Conservation (phyloP, 92 coral and sea anemone genomes). For the Epizoanthus stellaris region DNA sequence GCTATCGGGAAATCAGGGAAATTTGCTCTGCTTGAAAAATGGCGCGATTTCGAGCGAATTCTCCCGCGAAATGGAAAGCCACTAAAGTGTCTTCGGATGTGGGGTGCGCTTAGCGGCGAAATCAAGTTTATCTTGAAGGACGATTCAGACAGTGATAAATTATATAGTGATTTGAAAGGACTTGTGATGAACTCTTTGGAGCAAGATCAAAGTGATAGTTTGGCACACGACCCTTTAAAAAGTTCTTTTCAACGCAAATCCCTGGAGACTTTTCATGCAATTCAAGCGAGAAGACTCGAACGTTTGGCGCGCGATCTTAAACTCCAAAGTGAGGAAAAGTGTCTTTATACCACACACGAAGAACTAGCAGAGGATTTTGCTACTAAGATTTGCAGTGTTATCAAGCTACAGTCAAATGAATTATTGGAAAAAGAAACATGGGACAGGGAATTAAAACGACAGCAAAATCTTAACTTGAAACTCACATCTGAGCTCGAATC, state of each 20-base stretch:
- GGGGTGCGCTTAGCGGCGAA: conserved; percentile 72
- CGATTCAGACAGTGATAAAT: conserved; percentile 18
- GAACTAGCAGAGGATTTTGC: conserved; percentile 69
- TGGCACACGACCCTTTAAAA: conserved; percentile 48
- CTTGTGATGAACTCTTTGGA: conserved; percentile 19
- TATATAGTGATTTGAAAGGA: not conserved
- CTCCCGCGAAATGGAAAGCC: conserved; percentile 92
- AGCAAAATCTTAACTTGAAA: conserved; percentile 45
- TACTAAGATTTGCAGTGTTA: conserved; percentile 54
- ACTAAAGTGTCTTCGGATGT: conserved; percentile 68
- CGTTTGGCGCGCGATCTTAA: conserved; percentile 75
- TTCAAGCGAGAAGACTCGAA: conserved; percentile 60
- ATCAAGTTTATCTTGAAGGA: conserved; percentile 75
- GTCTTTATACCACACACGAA: conserved; percentile 61
- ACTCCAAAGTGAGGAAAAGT: conserved; percentile 67
- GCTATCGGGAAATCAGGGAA: conserved; percentile 87
- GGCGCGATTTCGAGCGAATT: conserved; percentile 89
- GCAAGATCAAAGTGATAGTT: not conserved
- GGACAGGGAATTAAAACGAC: conserved; percentile 52
- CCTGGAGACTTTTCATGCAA: conserved; percentile 65
- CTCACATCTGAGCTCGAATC: conserved; percentile 51
- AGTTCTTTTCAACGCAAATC: conserved; percentile 57
- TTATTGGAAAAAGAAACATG: conserved; percentile 47
- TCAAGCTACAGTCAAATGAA: conserved; percentile 72
- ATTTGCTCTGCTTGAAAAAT: conserved; percentile 84